A percentile compares a stretch with the other conserved stretches of the same genome.
Conservation (phyloP, 2,113 vertebrate species). For the Pithys albifrons region DNA sequence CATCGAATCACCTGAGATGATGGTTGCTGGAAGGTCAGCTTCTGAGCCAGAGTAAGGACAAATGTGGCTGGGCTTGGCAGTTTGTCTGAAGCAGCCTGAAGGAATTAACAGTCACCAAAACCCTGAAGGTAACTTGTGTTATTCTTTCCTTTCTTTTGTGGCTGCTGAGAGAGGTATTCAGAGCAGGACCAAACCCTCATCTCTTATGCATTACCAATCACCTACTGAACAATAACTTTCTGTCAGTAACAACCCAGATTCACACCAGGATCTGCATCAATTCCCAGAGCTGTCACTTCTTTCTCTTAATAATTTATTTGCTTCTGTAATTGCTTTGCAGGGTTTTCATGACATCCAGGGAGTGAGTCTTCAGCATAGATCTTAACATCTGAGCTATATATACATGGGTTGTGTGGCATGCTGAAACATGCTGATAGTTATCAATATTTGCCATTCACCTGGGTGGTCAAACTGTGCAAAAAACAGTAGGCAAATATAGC, state of each 20-base stretch:
- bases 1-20: neutral
- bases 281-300: slow-evolving; percentile 28
- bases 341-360: neutral
- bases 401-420: neutral
- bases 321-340: slow-evolving; percentile 31
- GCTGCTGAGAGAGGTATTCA: neutral
- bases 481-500: accelerated
- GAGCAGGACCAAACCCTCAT: neutral
- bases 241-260: neutral
- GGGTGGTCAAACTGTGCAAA: neutral
- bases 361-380: neutral
- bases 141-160: neutral
- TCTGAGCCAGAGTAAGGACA: neutral
- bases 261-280: neutral
- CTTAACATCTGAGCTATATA: neutral
- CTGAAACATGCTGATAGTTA: neutral
- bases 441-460: neutral
- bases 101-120: neutral
- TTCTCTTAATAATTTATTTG: slow-evolving; percentile 53
- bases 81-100: neutral
- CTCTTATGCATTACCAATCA: neutral
- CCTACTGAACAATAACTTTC: slow-evolving; percentile 1
- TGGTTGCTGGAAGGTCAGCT: neutral
- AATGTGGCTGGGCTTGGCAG: neutral
- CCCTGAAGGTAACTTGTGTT: neutral